Evolutionary conservation across 2,888 invertebrate species (phyloP).

Genomic region (Monoplex corrugatus): DNA sequence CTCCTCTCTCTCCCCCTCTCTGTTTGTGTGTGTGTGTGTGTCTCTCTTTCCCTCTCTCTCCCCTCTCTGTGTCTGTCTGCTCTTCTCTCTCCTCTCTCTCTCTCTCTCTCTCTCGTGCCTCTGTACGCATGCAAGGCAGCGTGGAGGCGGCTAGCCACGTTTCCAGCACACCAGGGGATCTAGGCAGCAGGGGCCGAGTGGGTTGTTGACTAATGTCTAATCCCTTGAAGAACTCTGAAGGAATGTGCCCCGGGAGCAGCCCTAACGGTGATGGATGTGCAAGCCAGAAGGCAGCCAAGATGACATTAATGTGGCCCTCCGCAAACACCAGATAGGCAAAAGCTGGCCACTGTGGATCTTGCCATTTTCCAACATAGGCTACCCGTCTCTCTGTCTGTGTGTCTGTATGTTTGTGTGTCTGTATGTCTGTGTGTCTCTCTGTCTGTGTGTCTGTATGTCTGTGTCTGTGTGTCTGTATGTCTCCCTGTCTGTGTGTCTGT

Average conservation of each 20-base stretch:
- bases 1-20: not conserved
- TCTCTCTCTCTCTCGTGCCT: too few relatives aligned
- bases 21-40: too few relatives aligned
- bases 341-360: constrained; percentile 8
- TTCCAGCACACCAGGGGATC: too few relatives aligned
- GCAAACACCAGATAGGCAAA: constrained; percentile 38
- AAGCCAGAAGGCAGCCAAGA: not conserved
- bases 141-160: too few relatives aligned
- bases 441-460: not conserved
- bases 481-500: not conserved
- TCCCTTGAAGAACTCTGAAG: not conserved
- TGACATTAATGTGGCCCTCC: constrained; percentile 20
- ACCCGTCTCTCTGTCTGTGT: too few relatives aligned
- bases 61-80: too few relatives aligned
- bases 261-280: constrained; percentile 23
- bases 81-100: too few relatives aligned
- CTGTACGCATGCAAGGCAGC: too few relatives aligned
- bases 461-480: not conserved
- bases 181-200: not conserved
- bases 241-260: not conserved
- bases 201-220: not conserved
- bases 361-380: not conserved
- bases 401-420: too few relatives aligned
- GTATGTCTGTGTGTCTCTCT: not conserved
- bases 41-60: too few relatives aligned